These are phyloP conservation scores for Phenganax marumi DNA, from an alignment of 92 coral and sea anemone species.

Conservation along the genomic window DNA sequence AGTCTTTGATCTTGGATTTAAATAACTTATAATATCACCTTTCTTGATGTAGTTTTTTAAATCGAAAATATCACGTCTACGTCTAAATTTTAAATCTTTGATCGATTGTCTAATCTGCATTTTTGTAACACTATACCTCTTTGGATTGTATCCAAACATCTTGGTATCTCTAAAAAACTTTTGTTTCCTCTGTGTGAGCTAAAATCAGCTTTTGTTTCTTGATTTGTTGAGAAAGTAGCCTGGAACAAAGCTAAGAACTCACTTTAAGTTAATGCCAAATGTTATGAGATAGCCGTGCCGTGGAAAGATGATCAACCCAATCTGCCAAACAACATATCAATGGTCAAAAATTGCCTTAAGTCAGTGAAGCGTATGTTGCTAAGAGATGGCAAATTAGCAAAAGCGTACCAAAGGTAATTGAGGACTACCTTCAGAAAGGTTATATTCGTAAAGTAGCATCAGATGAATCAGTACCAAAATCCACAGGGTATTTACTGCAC, in stretches of 20 bases:
- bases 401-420: constrained; percentile 54
- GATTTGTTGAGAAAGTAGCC: constrained; percentile 51
- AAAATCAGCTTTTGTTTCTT: too few species aligned
- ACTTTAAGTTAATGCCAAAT: constrained; percentile 30
- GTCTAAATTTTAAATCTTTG: too few species aligned
- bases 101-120: too few species aligned
- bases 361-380: constrained; percentile 32
- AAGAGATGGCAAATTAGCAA: constrained; percentile 34
- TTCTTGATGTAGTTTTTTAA: too few species aligned
- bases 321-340: constrained; percentile 45
- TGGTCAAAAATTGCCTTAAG: constrained; percentile 46
- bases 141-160: too few species aligned
- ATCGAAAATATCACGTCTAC: too few species aligned
- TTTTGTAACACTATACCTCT: too few species aligned
- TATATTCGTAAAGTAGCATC: constrained; percentile 46
- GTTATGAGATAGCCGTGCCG: constrained; percentile 57
- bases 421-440: constrained; percentile 58
- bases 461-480: constrained; percentile 43
- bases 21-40: too few species aligned
- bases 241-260: constrained; percentile 45
- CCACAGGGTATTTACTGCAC: constrained; percentile 51
- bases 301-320: constrained; percentile 57
- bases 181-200: too few species aligned
- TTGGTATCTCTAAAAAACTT: too few species aligned
- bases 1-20: too few species aligned